Evolutionary conservation across 2,888 invertebrate species (phyloP), one percentile per base, ranked within the genome.

Genomic region (Mactromeris polynyma): DNA sequence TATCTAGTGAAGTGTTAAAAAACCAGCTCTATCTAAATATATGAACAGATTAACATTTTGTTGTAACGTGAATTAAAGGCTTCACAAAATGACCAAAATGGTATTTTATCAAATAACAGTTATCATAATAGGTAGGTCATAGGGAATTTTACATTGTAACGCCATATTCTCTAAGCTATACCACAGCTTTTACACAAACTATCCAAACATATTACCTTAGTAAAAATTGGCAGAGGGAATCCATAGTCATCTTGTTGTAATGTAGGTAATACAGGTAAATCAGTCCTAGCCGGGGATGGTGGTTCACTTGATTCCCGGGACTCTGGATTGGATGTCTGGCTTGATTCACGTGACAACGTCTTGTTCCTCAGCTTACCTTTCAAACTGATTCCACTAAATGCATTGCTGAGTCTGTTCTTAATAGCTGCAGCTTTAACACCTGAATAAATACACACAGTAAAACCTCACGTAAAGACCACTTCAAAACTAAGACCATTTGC

Each of bases 191-290:
- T n/a, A n/a, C n/a, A n/a, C n/a, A n/a, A n/a, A n/a, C n/a, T n/a
- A n/a, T n/a, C n/a, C n/a, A 46, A 46, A 46, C 11, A 46, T 46
- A 4, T 58, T 96, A 97, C 98, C 97, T 98, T 98, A 54, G 98
- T 98, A 97, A 99, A 99, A 86, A 99, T 97, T 80, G 98, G 97
- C 54, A 99, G 97, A 0, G 99, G 99, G 94, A 99, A 98, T 19
- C 99, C 99, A 97, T 98, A 99, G 84, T 98, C 97, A 94, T 95
- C 98, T 97, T 96, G 96, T 7, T 95, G 93, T 33, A 97, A 88
- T 26, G 90, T 86, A 7, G 93, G 90, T n/a, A 92, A 77, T 3
- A 51, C 7, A 6, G 87, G 83, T 31, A 81, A 54, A 14, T 91
- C 81, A 17, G 83, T 73, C 58, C 82, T 36, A 14, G 87, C 85